Evolutionary conservation across 2,888 invertebrate species (phyloP), one percentile per base, ranked within the genome.

Genomic region (Cephus nigrinus): DNA sequence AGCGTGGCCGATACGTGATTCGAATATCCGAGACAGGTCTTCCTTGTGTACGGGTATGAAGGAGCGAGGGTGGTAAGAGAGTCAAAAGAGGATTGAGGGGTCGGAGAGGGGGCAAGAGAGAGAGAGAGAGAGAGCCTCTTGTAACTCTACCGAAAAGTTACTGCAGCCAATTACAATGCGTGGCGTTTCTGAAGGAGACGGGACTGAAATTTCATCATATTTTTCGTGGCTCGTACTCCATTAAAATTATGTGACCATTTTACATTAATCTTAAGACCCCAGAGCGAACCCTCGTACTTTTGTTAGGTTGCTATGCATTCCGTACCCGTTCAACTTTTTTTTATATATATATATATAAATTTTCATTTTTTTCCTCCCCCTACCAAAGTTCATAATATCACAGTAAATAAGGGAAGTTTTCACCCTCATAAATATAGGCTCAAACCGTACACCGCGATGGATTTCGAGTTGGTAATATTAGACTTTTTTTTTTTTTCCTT

Each of bases 1-100:
- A 88, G 88, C 88, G 87, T 88, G 88, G 84, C 86, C 76, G 78
- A 77, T 84, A 88, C 88, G 88, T 89, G 88, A 88, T 84, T 80
- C 82, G 88, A 88, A 86, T 89, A 33, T 32, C 23, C 31, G 32
- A 12, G 31, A 2, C 71, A 23, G 23, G 55, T 55, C 55, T 23
- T 55, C 9, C 23, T 55, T 23, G 55, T 55, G 55, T 9, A 55
- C 23, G 55, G 23, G 55, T 15, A 55, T 55, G 55, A 55, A 55
- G 23, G 55, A 55, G 23, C 23, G 55, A 23, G 55, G 23, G 23
- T 23, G 55, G 55, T 9, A 55, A 55, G 55, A 55, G 15, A 55
- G 23, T 23, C 23, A 2, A 55, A 23, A 55, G 9, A 55, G 23
- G 55, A 55, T 9, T 9, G 55, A 55, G 23, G 23, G 55, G 23